Evolutionary conservation across 1,140 invertebrate genomes (phyloP).

Genomic region (Orius laevigatus): DNA sequence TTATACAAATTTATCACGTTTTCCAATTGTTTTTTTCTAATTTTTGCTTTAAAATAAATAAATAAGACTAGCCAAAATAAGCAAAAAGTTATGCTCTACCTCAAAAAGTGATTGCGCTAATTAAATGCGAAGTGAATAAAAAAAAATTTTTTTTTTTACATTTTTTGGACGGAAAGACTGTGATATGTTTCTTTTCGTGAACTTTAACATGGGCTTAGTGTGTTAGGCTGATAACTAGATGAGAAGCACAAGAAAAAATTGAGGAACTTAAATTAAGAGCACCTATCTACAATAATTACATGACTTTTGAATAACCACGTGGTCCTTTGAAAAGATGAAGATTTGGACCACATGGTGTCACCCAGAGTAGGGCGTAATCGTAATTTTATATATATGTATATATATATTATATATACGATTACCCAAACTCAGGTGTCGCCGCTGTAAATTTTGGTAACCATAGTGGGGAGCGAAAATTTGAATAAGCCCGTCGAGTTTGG

Average conservation of each 20-base stretch:
- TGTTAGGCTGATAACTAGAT: neutral
- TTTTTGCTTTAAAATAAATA: neutral
- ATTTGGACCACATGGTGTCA: no score
- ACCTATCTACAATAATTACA: no score
- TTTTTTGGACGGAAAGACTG: neutral
- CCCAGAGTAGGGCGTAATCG: no score
- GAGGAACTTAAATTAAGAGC: no score
- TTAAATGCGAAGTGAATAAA: neutral
- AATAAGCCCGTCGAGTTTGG: neutral
- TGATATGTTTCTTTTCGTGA: neutral
- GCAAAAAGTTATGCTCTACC: neutral
- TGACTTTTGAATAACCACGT: no score
- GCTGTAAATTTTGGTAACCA: neutral
- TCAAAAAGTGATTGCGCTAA: neutral
- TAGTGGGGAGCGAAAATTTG: no score
- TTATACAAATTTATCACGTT: no score
- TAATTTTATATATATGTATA: no score
- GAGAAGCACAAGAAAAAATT: neutral
- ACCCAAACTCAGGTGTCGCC: neutral
- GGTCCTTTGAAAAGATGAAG: no score
- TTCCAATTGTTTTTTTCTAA: neutral
- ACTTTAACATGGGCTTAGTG: neutral
- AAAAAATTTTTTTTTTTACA: no score
- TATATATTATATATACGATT: no score
- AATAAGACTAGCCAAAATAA: neutral